phyloP scores from a whole-genome alignment of 2,797 vertebrate genomes.

The Salarias fasciatus region DNA sequence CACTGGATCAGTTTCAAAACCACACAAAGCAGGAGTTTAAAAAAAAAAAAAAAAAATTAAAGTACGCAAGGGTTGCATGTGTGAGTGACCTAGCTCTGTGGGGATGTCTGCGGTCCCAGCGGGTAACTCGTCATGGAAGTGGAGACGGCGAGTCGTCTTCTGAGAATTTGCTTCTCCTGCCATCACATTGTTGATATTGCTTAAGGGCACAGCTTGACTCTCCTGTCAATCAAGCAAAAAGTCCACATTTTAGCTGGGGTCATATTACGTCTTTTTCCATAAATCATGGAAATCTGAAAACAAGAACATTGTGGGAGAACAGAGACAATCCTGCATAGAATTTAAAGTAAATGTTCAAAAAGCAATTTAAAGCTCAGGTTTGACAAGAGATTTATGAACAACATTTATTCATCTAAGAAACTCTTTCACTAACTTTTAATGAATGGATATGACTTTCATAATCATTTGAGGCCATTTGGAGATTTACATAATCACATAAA shows the following conservation, averaged over 20 bases:
- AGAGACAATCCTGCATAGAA: too few relatives aligned
- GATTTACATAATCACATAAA: too few relatives aligned
- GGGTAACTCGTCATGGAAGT: conserved; percentile 83
- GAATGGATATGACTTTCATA: too few relatives aligned
- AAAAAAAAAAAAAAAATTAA: too few relatives aligned
- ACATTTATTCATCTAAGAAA: too few relatives aligned
- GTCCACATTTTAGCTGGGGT: conserved; percentile 4
- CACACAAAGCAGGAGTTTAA: background rate
- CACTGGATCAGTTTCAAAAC: conserved; percentile 21
- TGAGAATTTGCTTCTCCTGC: conserved; percentile 67
- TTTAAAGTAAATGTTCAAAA: too few relatives aligned
- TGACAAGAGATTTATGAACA: too few relatives aligned
- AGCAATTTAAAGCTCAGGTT: too few relatives aligned
- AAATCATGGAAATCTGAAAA: background rate
- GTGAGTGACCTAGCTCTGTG: conserved; percentile 79
- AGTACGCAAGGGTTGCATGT: background rate
- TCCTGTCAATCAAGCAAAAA: conserved; percentile 75
- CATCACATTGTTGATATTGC: conserved; percentile 84
- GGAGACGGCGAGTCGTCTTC: conserved; percentile 80
- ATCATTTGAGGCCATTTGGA: too few relatives aligned
- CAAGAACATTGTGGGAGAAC: too few relatives aligned
- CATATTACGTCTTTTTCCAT: background rate
- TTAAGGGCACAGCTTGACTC: conserved; percentile 87
- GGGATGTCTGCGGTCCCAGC: conserved; percentile 67
- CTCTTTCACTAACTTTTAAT: too few relatives aligned